phyloP scores from a whole-genome alignment of 2,888 invertebrate species.

The Idaea dimidiata region DNA sequence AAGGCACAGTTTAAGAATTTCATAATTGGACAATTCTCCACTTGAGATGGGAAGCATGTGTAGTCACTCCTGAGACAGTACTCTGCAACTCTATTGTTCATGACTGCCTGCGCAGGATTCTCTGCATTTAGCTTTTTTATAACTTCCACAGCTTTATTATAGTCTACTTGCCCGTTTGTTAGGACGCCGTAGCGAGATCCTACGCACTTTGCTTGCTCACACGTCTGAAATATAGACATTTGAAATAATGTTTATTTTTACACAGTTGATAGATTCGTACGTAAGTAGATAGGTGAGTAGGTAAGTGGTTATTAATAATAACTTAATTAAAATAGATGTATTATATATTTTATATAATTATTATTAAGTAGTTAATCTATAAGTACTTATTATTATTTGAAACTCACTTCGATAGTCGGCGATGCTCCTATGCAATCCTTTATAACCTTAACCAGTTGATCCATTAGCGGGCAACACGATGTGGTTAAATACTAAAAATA shows the following conservation, averaged over 20 bases:
- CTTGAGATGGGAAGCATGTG: not conserved
- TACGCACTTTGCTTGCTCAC: not conserved
- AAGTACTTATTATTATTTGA: not conserved
- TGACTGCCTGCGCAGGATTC: not conserved
- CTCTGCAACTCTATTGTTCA: not conserved
- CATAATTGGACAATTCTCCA: not conserved
- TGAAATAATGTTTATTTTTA: too few relatives aligned
- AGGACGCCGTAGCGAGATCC: not conserved
- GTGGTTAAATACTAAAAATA: not conserved
- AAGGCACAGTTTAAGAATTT: slow-evolving; percentile 9
- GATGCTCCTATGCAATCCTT: not conserved
- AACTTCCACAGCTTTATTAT: not conserved
- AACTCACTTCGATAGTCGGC: not conserved
- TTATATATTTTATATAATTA: too few relatives aligned
- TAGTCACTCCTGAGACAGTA: not conserved
- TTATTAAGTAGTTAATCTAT: too few relatives aligned
- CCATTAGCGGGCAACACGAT: not conserved
- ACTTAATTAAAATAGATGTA: too few relatives aligned
- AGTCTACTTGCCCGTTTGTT: not conserved
- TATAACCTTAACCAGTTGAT: not conserved
- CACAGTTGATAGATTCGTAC: too few relatives aligned
- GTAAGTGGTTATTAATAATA: too few relatives aligned
- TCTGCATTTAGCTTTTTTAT: not conserved
- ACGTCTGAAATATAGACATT: not conserved
- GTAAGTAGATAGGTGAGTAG: too few relatives aligned